These are phyloP conservation scores for Numida meleagris DNA, from an alignment of 2,113 vertebrate genomes.

Conservation along the genomic window DNA sequence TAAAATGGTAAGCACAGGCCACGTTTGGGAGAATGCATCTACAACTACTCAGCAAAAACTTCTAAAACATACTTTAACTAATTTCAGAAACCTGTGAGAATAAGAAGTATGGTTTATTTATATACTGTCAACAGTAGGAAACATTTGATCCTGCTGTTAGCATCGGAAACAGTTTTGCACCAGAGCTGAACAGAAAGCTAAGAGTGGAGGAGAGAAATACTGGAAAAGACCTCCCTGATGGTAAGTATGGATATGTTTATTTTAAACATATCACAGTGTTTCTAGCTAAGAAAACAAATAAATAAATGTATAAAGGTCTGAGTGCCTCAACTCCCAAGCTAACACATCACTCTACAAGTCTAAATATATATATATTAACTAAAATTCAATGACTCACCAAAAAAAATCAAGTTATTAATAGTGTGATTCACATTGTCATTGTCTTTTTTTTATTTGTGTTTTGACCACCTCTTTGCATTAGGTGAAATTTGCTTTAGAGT, in stretches of 20 bases:
- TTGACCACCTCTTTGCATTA: not conserved
- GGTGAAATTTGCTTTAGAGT: not conserved
- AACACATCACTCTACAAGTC: not conserved
- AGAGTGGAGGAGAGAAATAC: not conserved
- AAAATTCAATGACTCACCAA: not conserved
- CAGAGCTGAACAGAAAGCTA: not conserved
- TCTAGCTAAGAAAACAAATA: not conserved
- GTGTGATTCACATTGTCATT: not conserved
- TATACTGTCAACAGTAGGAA: not conserved
- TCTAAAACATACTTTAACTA: not conserved
- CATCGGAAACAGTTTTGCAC: not conserved
- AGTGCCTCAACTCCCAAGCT: not conserved
- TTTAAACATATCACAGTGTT: not conserved
- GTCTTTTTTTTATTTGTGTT: not conserved
- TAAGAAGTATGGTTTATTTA: not conserved
- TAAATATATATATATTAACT: not conserved
- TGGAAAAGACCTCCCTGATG: not conserved
- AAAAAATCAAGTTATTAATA: not conserved
- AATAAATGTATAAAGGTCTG: not conserved
- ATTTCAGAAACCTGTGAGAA: conserved; percentile 33
- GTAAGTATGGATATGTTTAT: not conserved
- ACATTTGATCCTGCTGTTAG: not conserved
- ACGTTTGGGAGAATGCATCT: not conserved
- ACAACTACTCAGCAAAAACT: conserved; percentile 16
- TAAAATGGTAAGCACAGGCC: not conserved